Base-by-base conservation (phyloP, 2,888 invertebrate genomes). In the Stictocephala bisonia region DNA sequence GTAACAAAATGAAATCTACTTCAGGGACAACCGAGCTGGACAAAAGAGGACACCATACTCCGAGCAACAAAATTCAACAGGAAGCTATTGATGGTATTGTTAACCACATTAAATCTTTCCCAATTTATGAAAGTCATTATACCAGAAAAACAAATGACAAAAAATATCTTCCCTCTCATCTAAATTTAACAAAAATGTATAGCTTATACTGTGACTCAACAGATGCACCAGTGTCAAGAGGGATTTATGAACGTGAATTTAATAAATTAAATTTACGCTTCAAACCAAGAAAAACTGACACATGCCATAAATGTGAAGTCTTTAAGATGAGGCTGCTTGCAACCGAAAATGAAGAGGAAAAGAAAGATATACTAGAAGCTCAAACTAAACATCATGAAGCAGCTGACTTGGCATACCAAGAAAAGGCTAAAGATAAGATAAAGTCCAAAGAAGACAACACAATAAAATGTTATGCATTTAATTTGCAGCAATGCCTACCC, bases 251-350 rank as follows among this genome's bases (percentile, higher is more conserved):
- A 44, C 66, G 15, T 51, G 53, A 66, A 40, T 75, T 58, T 77
- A 74, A 58, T 44, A 74, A 64, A 69, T 15, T 74, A 51, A 74
- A 77, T 50, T 50, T 79, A 48, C 44, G 69, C 72, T 78, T 78
- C 72, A 79, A 78, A 70, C 41, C 48, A 26, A 76, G 76, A 48
- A 74, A 76, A 44, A 31, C 75, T 9, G 78, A 78, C 69, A 79
- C 76, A 9, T 79, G 78, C 56, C 73, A 78, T 58, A 76, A 74
- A 58, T 75, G 75, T 71, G 75, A 77, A 71, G 31, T 68, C n/a
- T 66, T 77, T 11, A 22, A 68, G 3, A 69, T 72, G 53, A 51
- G 74, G 67, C 40, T 73, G 13, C 60, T 71, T 58, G 44, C 64
- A 15, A 29, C 67, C 18, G 40, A 27, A 51, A 53, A 68, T 58